Conservation (phyloP, 2,113 vertebrate species). For the Bujurquina vittata region DNA sequence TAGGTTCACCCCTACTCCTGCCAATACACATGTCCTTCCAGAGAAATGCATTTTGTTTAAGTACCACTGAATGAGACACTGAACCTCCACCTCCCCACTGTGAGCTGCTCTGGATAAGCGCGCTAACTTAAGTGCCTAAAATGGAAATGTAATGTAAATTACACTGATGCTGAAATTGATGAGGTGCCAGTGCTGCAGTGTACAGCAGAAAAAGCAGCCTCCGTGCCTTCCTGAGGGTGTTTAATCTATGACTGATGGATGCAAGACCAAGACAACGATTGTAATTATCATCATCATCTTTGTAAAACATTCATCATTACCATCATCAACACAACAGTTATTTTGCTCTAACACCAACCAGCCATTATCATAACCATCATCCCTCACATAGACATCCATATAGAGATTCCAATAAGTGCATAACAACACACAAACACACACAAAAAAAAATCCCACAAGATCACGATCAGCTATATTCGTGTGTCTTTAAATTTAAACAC, state of each 20-base stretch:
- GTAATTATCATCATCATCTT: constrained; percentile 71
- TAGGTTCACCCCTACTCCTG: neutral
- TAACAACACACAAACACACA: neutral
- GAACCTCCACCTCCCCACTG: constrained; percentile 7
- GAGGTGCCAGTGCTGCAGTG: constrained; percentile 12
- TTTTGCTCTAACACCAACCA: constrained; percentile 52
- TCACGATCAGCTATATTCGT: constrained; percentile 5
- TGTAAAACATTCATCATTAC: constrained; percentile 72
- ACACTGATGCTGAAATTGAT: constrained; percentile 19
- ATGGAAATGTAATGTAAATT: constrained; percentile 60
- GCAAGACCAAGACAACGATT: constrained; percentile 50
- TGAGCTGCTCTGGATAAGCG: constrained; percentile 23
- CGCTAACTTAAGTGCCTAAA: constrained; percentile 30
- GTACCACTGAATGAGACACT: constrained; percentile 13
- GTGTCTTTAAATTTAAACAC: constrained; percentile 27
- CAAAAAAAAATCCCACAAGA: neutral
- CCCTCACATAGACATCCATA: constrained; percentile 13
- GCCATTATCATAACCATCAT: constrained; percentile 63
- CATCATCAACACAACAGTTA: constrained; percentile 63
- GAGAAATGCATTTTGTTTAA: constrained; percentile 16
- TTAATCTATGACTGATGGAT: constrained; percentile 68
- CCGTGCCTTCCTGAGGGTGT: constrained; percentile 35
- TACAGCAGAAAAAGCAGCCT: constrained; percentile 26
- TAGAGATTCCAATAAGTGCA: neutral
- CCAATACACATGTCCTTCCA: neutral